These are phyloP conservation scores for Chinchilla lanigera DNA, from an alignment of 2,113 vertebrate species.

Conservation along the genomic window DNA sequence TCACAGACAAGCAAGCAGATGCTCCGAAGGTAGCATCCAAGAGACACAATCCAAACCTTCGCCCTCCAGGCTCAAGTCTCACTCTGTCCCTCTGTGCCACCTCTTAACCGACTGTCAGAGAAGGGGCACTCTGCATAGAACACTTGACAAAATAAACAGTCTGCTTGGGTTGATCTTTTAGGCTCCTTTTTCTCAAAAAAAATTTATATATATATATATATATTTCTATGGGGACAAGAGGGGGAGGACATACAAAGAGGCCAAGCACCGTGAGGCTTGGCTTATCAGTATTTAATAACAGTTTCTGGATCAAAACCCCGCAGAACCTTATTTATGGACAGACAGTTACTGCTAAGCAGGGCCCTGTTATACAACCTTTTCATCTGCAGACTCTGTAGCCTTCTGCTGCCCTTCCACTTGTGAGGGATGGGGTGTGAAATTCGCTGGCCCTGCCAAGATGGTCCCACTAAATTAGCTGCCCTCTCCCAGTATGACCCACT, in stretches of 20 bases:
- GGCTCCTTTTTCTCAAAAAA: constrained; percentile 1
- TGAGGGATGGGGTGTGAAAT: constrained; percentile 73
- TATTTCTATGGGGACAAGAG: constrained; percentile 31
- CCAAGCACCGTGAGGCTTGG: constrained; percentile 42
- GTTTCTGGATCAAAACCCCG: constrained; percentile 76
- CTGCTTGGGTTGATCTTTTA: not conserved
- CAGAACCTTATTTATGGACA: constrained; percentile 78
- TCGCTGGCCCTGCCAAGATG: constrained; percentile 72
- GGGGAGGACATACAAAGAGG: not conserved
- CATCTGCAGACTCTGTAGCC: constrained; percentile 20
- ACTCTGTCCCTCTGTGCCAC: not conserved
- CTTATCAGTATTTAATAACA: constrained; percentile 79
- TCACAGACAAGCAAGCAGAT: constrained; percentile 20
- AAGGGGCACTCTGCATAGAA: constrained; percentile 27
- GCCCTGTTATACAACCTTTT: constrained; percentile 55
- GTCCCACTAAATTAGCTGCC: constrained; percentile 67
- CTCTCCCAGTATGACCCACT: not conserved
- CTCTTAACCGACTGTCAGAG: constrained; percentile 40
- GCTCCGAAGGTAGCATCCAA: not conserved
- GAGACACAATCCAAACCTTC: not conserved
- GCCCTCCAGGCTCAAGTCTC: not conserved
- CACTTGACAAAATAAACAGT: constrained; percentile 68
- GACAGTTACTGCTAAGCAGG: constrained; percentile 67
- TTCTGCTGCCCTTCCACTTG: constrained; percentile 51
- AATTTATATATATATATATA: not conserved